Percentiles rank a stretch among this genome's conserved stretches.
These are phyloP conservation scores for Esox niger DNA, from an alignment of 2,113 vertebrate genomes.

Conservation along the genomic window DNA sequence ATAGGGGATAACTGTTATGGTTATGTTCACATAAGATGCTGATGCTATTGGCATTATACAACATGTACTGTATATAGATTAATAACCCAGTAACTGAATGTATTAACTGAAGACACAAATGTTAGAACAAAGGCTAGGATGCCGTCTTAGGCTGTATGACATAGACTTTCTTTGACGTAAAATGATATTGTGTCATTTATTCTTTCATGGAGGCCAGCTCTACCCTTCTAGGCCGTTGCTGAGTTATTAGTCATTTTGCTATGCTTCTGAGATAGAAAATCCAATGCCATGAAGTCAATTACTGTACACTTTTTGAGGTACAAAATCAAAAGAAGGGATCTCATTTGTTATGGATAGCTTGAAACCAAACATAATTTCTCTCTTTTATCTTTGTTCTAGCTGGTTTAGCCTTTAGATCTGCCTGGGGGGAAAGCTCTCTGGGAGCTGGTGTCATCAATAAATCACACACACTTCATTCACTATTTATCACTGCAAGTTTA, in stretches of 20 bases:
- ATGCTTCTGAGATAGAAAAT: constrained; percentile 16
- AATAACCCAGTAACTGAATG: too few species aligned
- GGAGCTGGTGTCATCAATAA: constrained; percentile 55
- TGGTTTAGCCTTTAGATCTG: constrained; percentile 43
- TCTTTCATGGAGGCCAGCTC: too few species aligned
- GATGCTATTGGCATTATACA: neutral
- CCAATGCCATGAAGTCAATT: constrained; percentile 34
- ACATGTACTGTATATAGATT: too few species aligned
- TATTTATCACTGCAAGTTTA: constrained; percentile 38
- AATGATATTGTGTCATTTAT: too few species aligned
- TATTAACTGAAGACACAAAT: too few species aligned
- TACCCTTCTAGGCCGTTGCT: neutral
- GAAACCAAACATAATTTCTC: constrained; percentile 41
- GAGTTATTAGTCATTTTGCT: constrained; percentile 6
- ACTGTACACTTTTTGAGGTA: constrained; percentile 33
- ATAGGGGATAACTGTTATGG: too few species aligned
- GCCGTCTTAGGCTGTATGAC: too few species aligned
- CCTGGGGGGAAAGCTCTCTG: constrained; percentile 49
- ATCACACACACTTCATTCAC: constrained; percentile 54
- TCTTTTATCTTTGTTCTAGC: constrained; percentile 49
- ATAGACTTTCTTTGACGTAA: too few species aligned
- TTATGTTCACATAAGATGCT: neutral
- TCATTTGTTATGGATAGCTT: constrained; percentile 42
- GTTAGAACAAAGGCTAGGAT: too few species aligned
- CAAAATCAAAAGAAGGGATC: constrained; percentile 29